A percentile compares a stretch with the other conserved stretches of the same genome.
Conservation (phyloP, 2,113 vertebrate species). For the Neofelis nebulosa region DNA sequence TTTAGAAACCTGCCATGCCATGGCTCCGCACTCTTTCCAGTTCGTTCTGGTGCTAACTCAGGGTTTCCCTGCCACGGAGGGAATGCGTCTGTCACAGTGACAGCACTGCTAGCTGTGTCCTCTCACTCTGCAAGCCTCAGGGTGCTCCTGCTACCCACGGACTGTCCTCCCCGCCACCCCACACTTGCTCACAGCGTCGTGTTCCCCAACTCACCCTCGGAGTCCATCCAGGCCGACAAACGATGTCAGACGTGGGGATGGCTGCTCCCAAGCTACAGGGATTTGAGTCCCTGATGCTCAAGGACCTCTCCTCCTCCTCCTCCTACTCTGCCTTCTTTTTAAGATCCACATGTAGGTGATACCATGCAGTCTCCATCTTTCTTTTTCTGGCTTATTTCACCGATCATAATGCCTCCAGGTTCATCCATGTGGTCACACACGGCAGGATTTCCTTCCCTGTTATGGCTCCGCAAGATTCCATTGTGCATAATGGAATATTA, state of each 20-base stretch:
- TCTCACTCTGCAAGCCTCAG: too few species aligned
- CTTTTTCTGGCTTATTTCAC: not conserved
- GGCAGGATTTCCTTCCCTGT: too few species aligned
- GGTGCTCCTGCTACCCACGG: too few species aligned
- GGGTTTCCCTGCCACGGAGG: too few species aligned
- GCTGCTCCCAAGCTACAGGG: constrained; percentile 31
- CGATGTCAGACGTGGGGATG: not conserved
- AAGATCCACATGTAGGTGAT: not conserved
- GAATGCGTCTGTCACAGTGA: too few species aligned
- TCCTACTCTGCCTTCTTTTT: not conserved
- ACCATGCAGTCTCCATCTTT: accelerated
- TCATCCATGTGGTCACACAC: too few species aligned
- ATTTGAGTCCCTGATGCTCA: not conserved
- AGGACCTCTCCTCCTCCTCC: not conserved
- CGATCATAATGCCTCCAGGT: not conserved
- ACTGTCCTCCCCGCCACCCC: too few species aligned
- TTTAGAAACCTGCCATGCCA: too few species aligned
- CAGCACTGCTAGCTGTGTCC: too few species aligned
- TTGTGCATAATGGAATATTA: accelerated
- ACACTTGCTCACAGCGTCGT: not conserved
- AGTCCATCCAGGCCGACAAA: not conserved
- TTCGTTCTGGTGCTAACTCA: too few species aligned
- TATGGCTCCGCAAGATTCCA: not conserved
- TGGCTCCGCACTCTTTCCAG: too few species aligned
- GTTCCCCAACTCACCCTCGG: not conserved